Percentiles rank a stretch among this genome's conserved stretches.
phyloP scores from a whole-genome alignment of 2,888 invertebrate species.

The Endomychus coccineus region DNA sequence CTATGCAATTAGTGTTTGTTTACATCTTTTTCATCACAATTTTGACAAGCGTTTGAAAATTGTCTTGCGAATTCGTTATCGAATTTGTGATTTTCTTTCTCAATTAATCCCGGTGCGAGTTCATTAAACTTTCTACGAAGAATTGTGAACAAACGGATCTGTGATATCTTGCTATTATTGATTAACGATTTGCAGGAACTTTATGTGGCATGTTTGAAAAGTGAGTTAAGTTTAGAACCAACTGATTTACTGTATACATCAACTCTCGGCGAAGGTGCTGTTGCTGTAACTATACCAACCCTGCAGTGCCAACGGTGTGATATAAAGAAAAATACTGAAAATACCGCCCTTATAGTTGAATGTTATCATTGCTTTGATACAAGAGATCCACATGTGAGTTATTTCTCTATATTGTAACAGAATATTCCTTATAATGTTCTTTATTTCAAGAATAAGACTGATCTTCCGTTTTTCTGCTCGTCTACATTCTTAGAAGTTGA shows the following conservation, averaged over 20 bases:
- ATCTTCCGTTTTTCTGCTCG: conserved; percentile 12
- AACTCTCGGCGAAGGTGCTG: conserved; percentile 14
- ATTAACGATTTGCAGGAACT: too few relatives aligned
- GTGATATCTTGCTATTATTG: too few relatives aligned
- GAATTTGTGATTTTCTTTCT: too few relatives aligned
- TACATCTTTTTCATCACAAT: too few relatives aligned
- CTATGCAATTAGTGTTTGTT: too few relatives aligned
- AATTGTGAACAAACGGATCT: too few relatives aligned
- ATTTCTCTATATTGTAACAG: background rate
- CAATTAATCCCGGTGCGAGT: too few relatives aligned
- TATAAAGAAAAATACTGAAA: conserved; percentile 32
- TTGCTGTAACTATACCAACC: conserved; percentile 19
- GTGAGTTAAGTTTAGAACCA: conserved; percentile 9
- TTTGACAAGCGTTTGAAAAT: too few relatives aligned
- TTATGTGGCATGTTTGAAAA: conserved; percentile 11
- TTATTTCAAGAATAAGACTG: conserved; percentile 29
- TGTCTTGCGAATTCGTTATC: too few relatives aligned
- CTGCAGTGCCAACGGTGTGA: conserved; percentile 36
- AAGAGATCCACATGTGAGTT: conserved; percentile 16
- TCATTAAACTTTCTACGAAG: too few relatives aligned
- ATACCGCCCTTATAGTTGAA: conserved; percentile 32
- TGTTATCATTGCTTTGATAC: conserved; percentile 35
- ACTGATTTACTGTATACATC: conserved; percentile 9
- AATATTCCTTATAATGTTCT: conserved; percentile 7
- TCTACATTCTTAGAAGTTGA: conserved; percentile 7